Base-by-base conservation (phyloP, 2,113 vertebrate genomes). In the Toxostoma redivivum region DNA sequence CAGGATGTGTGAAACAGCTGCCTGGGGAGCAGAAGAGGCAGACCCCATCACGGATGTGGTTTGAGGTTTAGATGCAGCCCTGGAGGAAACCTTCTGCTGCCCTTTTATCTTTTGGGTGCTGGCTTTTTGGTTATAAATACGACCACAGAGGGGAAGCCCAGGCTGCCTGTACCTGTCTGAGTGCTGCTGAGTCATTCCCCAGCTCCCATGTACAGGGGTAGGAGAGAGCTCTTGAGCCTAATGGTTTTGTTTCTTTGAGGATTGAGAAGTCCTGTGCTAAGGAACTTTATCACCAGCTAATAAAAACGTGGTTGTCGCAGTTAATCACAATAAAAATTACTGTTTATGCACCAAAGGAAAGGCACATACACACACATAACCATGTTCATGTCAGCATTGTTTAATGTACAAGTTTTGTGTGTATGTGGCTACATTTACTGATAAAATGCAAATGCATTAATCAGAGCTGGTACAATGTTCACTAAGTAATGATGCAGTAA, bases 321-420 rank as follows among this genome's bases (percentile, higher is more conserved):
- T 91, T 91, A 73, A 83, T 81, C 64, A 74, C 50, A 73, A 88
- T 48, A 77, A 88, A 88, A 95, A 85, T 85, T 73, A 40, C 38
- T 73, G 58, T 48, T 82, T 76, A 40, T 80, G 22, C 56, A 56
- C 69, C 54, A 58, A 78, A 84, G 66, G 40, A 87, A 85, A 80
- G 74, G 54, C 50, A 74, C 16, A 48, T 30, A 9, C 45, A 53
- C 28, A 67, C 66, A 72, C 4, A 64, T 40, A 89, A 64, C 73
- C 67, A 40, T 78, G 72, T 67, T 82, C 42, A 10, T 81, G 67
- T 79, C 84, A 95, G 54, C 50, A 28, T 7, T 58, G 56, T 47
- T 92, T 86, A 91, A 77, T 73, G n/a, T 61, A 78, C 2, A 9
- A 81, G 16, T n/a, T 95, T 86, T 65, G 25, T 78, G 56, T 54